These are phyloP conservation scores for Lordiphosa clarofinis DNA, from an alignment of 1,140 invertebrate genomes.

Conservation along the genomic window DNA sequence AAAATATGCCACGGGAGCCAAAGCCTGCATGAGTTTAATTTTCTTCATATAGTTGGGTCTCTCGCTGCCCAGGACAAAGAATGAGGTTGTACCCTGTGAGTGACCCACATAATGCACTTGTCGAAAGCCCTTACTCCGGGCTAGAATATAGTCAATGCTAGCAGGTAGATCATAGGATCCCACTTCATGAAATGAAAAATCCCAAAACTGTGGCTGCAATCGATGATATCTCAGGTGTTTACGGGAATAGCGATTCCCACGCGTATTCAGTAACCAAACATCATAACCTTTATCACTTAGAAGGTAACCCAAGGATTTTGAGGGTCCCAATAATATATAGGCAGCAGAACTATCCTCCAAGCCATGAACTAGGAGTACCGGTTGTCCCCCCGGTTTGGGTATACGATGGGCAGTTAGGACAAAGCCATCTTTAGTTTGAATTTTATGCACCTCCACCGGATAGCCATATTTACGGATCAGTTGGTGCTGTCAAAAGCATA, in stretches of 20 bases:
- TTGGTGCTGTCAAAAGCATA: constrained; percentile 35
- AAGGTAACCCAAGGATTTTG: constrained; percentile 80
- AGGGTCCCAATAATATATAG: constrained; percentile 82
- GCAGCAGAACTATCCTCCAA: constrained; percentile 82
- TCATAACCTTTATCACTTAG: constrained; percentile 86
- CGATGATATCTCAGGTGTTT: constrained; percentile 81
- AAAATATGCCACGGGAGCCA: constrained; percentile 82
- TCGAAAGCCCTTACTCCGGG: constrained; percentile 75
- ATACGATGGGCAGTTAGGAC: constrained; percentile 80
- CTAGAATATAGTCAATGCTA: constrained; percentile 84
- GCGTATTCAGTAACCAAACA: constrained; percentile 87
- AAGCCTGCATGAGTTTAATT: constrained; percentile 82
- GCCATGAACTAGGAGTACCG: constrained; percentile 85
- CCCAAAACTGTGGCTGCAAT: constrained; percentile 75
- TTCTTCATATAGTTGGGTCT: constrained; percentile 85
- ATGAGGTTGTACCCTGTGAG: constrained; percentile 82
- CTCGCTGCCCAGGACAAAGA: constrained; percentile 83
- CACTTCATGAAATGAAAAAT: constrained; percentile 86
- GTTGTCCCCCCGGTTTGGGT: constrained; percentile 52
- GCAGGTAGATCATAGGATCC: constrained; percentile 86
- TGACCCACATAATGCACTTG: constrained; percentile 80
- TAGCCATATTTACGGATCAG: constrained; percentile 82
- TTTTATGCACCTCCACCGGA: constrained; percentile 80
- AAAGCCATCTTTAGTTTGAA: constrained; percentile 81
- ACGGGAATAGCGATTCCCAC: constrained; percentile 85